Base-by-base conservation (phyloP, 2,113 vertebrate species). In the Ammospiza nelsoni region DNA sequence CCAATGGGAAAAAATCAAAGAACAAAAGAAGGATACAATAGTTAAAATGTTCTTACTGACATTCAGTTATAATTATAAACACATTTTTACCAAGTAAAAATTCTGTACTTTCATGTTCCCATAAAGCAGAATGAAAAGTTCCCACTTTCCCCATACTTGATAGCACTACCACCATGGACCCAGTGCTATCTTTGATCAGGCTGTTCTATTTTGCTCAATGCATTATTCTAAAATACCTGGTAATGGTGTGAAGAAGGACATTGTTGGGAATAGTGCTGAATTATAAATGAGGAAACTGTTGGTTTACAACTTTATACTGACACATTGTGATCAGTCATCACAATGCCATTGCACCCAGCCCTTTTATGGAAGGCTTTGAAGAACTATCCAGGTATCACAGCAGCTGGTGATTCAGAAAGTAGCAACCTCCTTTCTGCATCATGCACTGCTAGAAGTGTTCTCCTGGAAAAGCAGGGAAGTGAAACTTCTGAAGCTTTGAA, bases 351-450 rank as follows among this genome's bases (percentile, higher is more conserved):
- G 51, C 44, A 73, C n/a, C 74, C 84, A 57, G 73, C 18, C 89
- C 83, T 80, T 94, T 88, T 52, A 68, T 65, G 77, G 68, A 75
- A 81, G 68, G 81, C 69, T 95, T 92, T 83, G 84, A 92, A 84
- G 93, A 93, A 94, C 84, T 48, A 66, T 15, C 89, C 80, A 95
- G 91, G 89, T 95, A 61, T 75, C 67, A 39, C 84, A 91, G 85
- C 76, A 69, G 58, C 39, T 83, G 80, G 41, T 75, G 96, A 98
- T 74, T 97, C 96, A 97, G 81, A 72, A 83, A 58, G 63, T 25
- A 79, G 59, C 33, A 86, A 77, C 27, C 59, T 48, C 66, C 52
- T 16, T 84, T 89, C 66, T 94, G 66, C 90, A 74, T 89, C 88
- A 25, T 2, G 6, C 6, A 12, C 54, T 57, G 57, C 48, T 91